Conservation (phyloP, 1,140 invertebrate genomes). For the Drosophila melanica region DNA sequence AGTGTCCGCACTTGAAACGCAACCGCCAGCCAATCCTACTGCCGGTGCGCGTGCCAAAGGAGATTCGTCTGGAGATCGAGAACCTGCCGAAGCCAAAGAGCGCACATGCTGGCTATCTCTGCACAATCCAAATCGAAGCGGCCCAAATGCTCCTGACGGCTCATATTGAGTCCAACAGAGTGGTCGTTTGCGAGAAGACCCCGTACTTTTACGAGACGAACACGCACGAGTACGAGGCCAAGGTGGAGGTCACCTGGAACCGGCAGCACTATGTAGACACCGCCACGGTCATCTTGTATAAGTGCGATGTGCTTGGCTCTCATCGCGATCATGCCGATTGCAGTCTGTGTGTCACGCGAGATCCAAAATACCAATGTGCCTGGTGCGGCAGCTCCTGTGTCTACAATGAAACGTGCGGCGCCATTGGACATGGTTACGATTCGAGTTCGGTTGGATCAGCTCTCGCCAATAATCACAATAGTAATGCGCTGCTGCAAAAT, state of each 20-base stretch:
- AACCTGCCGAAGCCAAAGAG: conserved; percentile 94
- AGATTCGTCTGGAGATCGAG: conserved; percentile 94
- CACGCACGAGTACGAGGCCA: conserved; percentile 93
- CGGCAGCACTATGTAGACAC: conserved; percentile 96
- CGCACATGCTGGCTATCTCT: conserved; percentile 94
- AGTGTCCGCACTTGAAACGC: conserved; percentile 92
- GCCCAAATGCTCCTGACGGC: conserved; percentile 95
- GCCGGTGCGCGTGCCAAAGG: conserved; percentile 94
- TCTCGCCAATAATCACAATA: not conserved
- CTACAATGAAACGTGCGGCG: conserved; percentile 91
- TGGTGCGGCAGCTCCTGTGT: conserved; percentile 96
- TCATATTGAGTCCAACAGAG: conserved; percentile 91
- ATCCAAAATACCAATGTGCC: conserved; percentile 94
- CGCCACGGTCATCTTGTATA: conserved; percentile 95
- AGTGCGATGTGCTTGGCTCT: conserved; percentile 96
- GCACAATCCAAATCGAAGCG: conserved; percentile 95
- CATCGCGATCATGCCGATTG: conserved; percentile 96
- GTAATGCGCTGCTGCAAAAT: conserved; percentile 85
- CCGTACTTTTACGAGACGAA: conserved; percentile 95
- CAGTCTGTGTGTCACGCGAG: conserved; percentile 95
- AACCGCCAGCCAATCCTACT: conserved; percentile 89
- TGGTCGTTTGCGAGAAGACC: conserved; percentile 95
- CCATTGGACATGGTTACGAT: not conserved
- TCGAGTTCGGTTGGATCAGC: not conserved
- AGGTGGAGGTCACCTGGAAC: conserved; percentile 96